Evolutionary conservation across 2,113 vertebrate species (phyloP), one percentile per base, ranked within the genome.

Genomic region (Ursus arctos): DNA sequence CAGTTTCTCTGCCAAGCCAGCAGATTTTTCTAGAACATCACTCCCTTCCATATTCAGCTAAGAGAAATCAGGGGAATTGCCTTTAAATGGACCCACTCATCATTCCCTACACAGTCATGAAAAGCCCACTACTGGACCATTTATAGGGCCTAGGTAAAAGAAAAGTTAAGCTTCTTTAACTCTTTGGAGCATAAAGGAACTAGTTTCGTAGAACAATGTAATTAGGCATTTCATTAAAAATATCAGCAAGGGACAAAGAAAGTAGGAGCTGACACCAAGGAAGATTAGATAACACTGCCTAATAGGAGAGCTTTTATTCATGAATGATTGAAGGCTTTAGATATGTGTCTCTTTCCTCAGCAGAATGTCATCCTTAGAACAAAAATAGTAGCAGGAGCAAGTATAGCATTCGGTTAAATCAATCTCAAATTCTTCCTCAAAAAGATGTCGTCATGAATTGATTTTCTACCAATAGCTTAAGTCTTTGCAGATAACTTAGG

Each of bases 1-100:
- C 22, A 59, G 79, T 95, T 95, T 67, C 93, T 94, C 97, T 98
- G 97, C 89, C 97, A 98, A 98, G 85, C 21, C 82, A 91, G 95
- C 80, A 97, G 89, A 97, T 87, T 98, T 83, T 92, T 96, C 71
- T 77, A 97, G 94, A 9, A 98, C 76, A 98, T 96, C 97, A 87
- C 67, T 97, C 26, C 95, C 91, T 97, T 98, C 82, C 88, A 94
- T 97, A 96, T 92, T 90, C 95, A 98, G 36, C 53, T 96, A 81
- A 86, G 55, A 95, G 95, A 94, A 95, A 72, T 81, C 83, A 91
- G 89, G 88, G 84, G 97, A 98, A 97, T 13, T 92, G n/a, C 10
- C 57, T 79, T 71, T 97, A 97, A 98, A 94, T 72, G 13, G 40
- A 81, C 51, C 4, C 59, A 80, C 31, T 36, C 12, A 51, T 85